phyloP scores from a whole-genome alignment of 2,113 vertebrate species.

The Leucosticte australis region DNA sequence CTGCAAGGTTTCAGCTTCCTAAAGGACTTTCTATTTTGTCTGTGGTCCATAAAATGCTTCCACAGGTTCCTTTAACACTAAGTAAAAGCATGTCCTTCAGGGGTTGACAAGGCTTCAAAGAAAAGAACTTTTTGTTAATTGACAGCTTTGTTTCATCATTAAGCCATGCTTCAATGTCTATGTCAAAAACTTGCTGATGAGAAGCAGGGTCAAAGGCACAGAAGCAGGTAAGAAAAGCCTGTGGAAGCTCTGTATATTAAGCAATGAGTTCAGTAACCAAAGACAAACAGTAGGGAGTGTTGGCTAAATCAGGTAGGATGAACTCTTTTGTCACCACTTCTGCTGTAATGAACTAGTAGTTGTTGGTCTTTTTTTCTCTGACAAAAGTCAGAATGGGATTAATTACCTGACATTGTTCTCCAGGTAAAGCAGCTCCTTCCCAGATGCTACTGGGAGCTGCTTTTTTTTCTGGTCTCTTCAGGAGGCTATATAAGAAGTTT shows the following conservation, averaged over 20 bases:
- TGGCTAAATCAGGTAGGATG: background rate
- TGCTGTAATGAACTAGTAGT: background rate
- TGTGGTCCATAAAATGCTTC: background rate
- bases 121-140: background rate
- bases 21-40: background rate
- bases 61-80: background rate
- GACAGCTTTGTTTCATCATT: background rate
- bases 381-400: background rate
- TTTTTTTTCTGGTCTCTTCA: background rate
- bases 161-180: background rate
- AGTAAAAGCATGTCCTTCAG: background rate
- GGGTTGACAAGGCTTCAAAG: background rate
- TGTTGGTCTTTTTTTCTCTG: background rate
- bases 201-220: background rate
- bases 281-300: background rate
- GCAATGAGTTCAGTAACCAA: background rate
- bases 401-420: background rate
- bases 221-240: background rate
- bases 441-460: background rate
- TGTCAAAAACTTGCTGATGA: background rate
- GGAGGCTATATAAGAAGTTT: background rate
- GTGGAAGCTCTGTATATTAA: background rate
- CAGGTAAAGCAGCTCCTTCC: background rate
- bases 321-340: background rate
- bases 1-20: slow-evolving; percentile 34